Percentiles rank a stretch among this genome's conserved stretches.
phyloP scores from a whole-genome alignment of 2,888 invertebrate genomes.

The Lampropteryx suffumata region DNA sequence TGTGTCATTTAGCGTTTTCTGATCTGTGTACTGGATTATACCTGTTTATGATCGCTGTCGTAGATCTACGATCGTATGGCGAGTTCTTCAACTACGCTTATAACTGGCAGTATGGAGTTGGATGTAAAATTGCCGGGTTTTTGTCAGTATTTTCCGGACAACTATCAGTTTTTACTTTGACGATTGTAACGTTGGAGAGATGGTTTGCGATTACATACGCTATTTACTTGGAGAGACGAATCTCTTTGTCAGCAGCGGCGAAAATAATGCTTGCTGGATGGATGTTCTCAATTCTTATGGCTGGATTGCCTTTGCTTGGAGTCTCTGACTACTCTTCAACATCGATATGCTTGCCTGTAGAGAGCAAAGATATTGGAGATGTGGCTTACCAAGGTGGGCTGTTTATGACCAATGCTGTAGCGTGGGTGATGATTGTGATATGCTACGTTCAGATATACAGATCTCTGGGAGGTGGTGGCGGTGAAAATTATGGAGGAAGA shows the following conservation, averaged over 20 bases:
- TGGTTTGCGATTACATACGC: conserved; percentile 93
- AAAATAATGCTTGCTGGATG: conserved; percentile 91
- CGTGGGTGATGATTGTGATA: conserved; percentile 91
- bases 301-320: conserved; percentile 90
- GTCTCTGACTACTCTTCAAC: conserved; percentile 95
- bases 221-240: conserved; percentile 90
- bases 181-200: conserved; percentile 92
- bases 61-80: conserved; percentile 92
- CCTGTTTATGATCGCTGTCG: conserved; percentile 90
- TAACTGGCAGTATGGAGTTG: conserved; percentile 92
- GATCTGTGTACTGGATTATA: conserved; percentile 95
- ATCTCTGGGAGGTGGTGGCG: conserved; percentile 88
- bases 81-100: conserved; percentile 95
- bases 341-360: conserved; percentile 93
- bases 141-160: conserved; percentile 94
- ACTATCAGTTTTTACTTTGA: conserved; percentile 93
- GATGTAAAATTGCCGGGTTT: conserved; percentile 94
- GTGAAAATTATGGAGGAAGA: conserved; percentile 85
- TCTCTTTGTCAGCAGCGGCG: conserved; percentile 87
- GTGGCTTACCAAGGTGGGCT: conserved; percentile 88
- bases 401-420: conserved; percentile 89
- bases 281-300: conserved; percentile 90
- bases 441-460: conserved; percentile 94
- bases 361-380: conserved; percentile 87
- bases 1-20: conserved; percentile 91